Conservation (phyloP, 2,888 invertebrate genomes). For the Drosophila mercatorum region DNA sequence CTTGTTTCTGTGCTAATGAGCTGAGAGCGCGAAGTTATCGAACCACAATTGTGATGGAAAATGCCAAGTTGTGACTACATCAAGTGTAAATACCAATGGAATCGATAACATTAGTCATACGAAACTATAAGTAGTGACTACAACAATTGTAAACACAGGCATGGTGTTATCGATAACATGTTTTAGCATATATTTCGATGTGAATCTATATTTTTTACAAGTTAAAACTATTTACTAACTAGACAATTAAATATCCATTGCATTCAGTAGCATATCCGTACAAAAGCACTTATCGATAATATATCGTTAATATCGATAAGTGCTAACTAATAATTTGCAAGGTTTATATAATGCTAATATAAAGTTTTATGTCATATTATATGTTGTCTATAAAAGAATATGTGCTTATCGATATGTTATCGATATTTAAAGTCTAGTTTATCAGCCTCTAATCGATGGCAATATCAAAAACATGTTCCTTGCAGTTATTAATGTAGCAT, state of each 20-base stretch:
- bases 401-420: too few relatives aligned
- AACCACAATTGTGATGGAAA: neutral
- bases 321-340: too few relatives aligned
- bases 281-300: neutral
- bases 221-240: neutral
- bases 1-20: slow-evolving; percentile 42
- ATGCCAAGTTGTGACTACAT: neutral
- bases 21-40: neutral
- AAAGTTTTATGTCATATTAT: too few relatives aligned
- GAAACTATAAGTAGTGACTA: too few relatives aligned
- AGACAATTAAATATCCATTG: neutral
- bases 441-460: neutral
- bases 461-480: neutral
- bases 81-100: neutral
- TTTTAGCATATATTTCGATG: neutral
- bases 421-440: too few relatives aligned
- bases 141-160: too few relatives aligned
- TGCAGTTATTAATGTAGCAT: neutral
- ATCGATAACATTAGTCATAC: neutral
- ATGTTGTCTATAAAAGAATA: too few relatives aligned
- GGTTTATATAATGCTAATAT: too few relatives aligned
- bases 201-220: neutral
- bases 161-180: neutral
- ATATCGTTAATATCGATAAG: neutral
- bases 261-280: too few relatives aligned